Base-by-base conservation (phyloP, 2,888 invertebrate genomes). In the Allacma fusca region DNA sequence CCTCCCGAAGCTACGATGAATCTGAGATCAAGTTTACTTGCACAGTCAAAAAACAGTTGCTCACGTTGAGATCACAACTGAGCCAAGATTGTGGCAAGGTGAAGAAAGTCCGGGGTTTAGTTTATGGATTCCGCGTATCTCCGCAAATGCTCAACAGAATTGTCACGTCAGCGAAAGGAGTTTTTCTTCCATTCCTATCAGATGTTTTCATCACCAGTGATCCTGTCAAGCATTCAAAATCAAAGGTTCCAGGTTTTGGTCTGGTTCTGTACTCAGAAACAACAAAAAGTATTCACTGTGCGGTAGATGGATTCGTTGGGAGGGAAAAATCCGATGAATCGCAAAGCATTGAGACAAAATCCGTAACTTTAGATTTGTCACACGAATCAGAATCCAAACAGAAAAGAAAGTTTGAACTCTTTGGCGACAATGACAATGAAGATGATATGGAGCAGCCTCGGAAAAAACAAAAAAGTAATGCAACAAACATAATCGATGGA, bases 161-260 rank as follows among this genome's bases (percentile, higher is more conserved):
- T 82, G 94, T 99, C 0, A 97, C 97, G 82, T 89, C 95, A 5
- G 94, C 98, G 1, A 97, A 98, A 88, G 94, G 94, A 79, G 90
- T 95, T 9, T 90, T 98, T 87, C 88, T 97, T 2, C 93, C 96
- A 79, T 97, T 95, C 86, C 87, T 99, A 19, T 95, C 97, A 0
- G 98, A 99, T 86, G 93, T 99, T 76, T 99, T 95, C 86, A 95
- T 99, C 81, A 93, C 94, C 85, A 94, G 95, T 0, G 98, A 99
- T 88, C 96, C 96, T 86, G 91, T 93, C 83, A 93, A 93, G 85
- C 97, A 97, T 0, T 91, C 92, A 77, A 91, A 92, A 82, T 93
- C 96, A 5, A 95, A 93, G 86, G 94, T 94, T 82, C 94, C 95
- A n/a, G 87, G 89, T 87, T 84, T 82, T 79, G 84, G 84, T 21